phyloP scores from a whole-genome alignment of 1,140 invertebrate species.

The Carposina sasakii region DNA sequence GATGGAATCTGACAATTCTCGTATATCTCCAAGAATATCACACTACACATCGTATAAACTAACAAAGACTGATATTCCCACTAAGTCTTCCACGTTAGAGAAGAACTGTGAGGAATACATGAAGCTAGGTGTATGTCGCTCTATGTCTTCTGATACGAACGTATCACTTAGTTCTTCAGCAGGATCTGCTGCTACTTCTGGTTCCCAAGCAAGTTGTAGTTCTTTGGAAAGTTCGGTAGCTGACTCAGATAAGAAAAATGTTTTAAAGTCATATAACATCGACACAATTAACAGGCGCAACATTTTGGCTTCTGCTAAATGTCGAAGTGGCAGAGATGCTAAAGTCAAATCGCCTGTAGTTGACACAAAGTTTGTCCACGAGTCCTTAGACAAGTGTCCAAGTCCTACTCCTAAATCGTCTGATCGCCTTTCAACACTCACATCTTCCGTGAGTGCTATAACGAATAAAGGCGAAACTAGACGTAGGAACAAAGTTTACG shows the following conservation, averaged over 20 bases:
- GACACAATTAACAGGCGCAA: slow-evolving; percentile 90
- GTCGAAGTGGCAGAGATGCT: slow-evolving; percentile 82
- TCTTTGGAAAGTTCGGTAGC: slow-evolving; percentile 75
- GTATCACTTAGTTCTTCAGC: slow-evolving; percentile 76
- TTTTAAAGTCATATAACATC: slow-evolving; percentile 84
- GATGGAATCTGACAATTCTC: slow-evolving; percentile 62
- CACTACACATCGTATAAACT: slow-evolving; percentile 49
- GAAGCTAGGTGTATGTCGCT: slow-evolving; percentile 71
- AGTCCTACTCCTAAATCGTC: slow-evolving; percentile 58
- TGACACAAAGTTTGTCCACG: slow-evolving; percentile 77
- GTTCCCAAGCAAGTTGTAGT: slow-evolving; percentile 79
- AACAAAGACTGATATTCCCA: slow-evolving; percentile 46
- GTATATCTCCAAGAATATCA: slow-evolving; percentile 53
- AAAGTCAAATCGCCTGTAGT: slow-evolving; percentile 80
- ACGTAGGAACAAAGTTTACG: slow-evolving; percentile 61
- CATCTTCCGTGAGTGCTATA: slow-evolving; percentile 59
- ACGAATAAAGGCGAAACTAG: slow-evolving; percentile 69
- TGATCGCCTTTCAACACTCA: slow-evolving; percentile 70
- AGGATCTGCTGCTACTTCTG: slow-evolving; percentile 78
- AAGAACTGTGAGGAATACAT: slow-evolving; percentile 52
- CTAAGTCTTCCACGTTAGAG: slow-evolving; percentile 38
- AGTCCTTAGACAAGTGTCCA: slow-evolving; percentile 56
- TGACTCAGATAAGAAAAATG: slow-evolving; percentile 74
- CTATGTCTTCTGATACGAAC: slow-evolving; percentile 77
- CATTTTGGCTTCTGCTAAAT: slow-evolving; percentile 89